Evolutionary conservation across 2,113 vertebrate species (phyloP).

Genomic region (Xenopus tropicalis): UCB_Xtro_10.0 CM004446.2:94506001-94506500

Average conservation of each 20-base stretch:
- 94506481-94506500: background rate
- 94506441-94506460: background rate
- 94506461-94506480: background rate
- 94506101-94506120: conserved; percentile 30
- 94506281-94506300: conserved; percentile 5
- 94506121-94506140: background rate
- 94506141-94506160: background rate
- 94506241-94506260: background rate
- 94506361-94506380: background rate
- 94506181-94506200: conserved; percentile 15
- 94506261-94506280: conserved; percentile 18
- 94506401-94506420: background rate
- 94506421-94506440: background rate
- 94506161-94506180: conserved; percentile 5
- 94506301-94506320: too few species aligned
- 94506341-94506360: background rate
- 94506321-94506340: conserved; percentile 9
- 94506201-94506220: background rate
- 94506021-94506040: too few species aligned
- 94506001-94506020: too few species aligned
- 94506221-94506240: conserved; percentile 9
- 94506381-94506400: background rate
- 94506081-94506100: conserved; percentile 11
- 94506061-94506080: background rate
- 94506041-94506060: background rate